Percentiles rank a stretch among this genome's conserved stretches.
These are phyloP conservation scores for Thinocorus orbignyianus DNA, from an alignment of 2,113 vertebrate species.

Conservation along the genomic window DNA sequence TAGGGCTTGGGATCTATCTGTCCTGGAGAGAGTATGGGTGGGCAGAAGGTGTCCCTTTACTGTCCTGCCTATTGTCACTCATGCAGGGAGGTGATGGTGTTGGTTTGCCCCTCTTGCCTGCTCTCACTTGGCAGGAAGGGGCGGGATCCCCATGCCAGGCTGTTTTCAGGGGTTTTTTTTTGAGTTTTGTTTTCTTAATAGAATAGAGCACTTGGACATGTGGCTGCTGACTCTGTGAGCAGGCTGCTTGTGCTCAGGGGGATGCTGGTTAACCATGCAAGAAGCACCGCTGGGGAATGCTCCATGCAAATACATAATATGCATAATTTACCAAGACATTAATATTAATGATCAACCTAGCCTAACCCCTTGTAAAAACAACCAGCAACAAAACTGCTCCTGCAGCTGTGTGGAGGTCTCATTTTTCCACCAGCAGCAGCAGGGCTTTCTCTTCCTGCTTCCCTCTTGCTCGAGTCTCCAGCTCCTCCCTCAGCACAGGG, in stretches of 20 bases:
- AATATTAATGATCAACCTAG: background rate
- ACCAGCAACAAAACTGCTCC: background rate
- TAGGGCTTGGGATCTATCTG: background rate
- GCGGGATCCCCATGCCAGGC: background rate
- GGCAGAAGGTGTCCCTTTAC: background rate
- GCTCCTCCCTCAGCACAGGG: accelerated
- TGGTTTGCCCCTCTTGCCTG: background rate
- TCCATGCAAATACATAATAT: background rate
- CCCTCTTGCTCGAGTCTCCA: accelerated
- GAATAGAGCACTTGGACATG: background rate
- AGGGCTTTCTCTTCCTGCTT: background rate
- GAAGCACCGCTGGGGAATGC: background rate
- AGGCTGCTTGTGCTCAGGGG: background rate
- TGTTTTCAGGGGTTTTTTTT: background rate
- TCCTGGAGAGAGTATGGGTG: background rate
- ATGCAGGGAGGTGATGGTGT: background rate
- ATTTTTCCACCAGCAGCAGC: accelerated
- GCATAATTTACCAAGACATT: background rate
- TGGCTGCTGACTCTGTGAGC: background rate
- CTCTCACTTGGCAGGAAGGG: background rate
- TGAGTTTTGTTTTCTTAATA: background rate
- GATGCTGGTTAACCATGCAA: background rate
- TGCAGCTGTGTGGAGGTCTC: background rate
- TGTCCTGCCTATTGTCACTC: accelerated
- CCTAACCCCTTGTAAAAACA: background rate